Evolutionary conservation across 2,113 vertebrate species (phyloP).

Genomic region (Rhea pennata): DNA sequence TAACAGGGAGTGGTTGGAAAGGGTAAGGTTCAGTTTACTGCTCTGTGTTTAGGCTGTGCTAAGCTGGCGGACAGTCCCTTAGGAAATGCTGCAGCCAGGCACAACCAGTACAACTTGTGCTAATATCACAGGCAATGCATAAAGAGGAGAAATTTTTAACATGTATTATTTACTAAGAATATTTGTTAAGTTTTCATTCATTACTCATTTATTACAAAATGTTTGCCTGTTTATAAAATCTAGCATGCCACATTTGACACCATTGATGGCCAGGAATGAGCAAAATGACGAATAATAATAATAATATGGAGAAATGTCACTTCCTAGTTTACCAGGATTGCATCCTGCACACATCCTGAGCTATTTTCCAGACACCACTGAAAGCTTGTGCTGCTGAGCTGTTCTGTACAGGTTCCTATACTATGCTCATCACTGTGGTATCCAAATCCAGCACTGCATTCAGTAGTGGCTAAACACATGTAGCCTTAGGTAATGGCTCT

Average conservation of each 20-base stretch:
- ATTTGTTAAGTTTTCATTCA: not conserved
- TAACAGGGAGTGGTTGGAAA: slow-evolving; percentile 19
- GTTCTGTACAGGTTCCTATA: not conserved
- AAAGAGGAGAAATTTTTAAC: not conserved
- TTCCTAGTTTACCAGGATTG: not conserved
- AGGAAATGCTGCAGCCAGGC: not conserved
- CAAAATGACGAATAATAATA: not conserved
- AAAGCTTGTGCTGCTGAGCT: not conserved
- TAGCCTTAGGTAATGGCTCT: not conserved
- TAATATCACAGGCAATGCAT: not conserved
- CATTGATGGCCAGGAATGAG: not conserved
- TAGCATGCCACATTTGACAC: not conserved
- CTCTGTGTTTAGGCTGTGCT: not conserved
- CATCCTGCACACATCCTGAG: not conserved
- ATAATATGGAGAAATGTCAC: not conserved
- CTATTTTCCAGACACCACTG: not conserved
- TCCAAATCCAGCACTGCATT: not conserved
- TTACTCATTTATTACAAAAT: not conserved
- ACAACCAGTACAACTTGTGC: not conserved
- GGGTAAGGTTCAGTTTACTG: slow-evolving; percentile 26
- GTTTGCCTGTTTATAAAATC: not conserved
- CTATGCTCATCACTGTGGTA: not conserved
- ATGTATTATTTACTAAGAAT: not conserved
- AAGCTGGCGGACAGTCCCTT: not conserved
- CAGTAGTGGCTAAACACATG: not conserved